Evolutionary conservation across 2,797 vertebrate species (phyloP).

Genomic region (Centroberyx gerrardi): DNA sequence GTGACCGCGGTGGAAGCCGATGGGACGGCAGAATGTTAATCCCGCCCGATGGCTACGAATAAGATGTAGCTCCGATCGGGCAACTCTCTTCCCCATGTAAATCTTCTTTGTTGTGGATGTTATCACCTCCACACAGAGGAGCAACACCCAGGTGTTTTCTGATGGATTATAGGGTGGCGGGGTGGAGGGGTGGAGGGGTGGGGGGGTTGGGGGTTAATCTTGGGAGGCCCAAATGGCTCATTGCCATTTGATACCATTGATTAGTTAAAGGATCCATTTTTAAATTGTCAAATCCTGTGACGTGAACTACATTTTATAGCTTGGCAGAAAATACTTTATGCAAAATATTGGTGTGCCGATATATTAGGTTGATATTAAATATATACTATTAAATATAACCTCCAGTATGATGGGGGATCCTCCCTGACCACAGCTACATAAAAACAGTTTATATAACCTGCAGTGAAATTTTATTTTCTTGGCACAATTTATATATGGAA

Average conservation of each 20-base stretch:
- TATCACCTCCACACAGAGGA: constrained; percentile 46
- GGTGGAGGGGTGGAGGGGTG: too few relatives aligned
- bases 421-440: too few relatives aligned
- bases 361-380: not conserved
- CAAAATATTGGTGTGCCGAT: not conserved
- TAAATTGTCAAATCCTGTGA: too few relatives aligned
- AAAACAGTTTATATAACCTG: too few relatives aligned
- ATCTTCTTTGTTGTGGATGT: constrained; percentile 58
- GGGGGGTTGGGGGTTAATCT: too few relatives aligned
- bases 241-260: not conserved
- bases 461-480: too few relatives aligned
- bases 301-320: too few relatives aligned
- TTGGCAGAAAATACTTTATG: too few relatives aligned
- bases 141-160: constrained; percentile 1
- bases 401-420: too few relatives aligned
- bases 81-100: constrained; percentile 36
- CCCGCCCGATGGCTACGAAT: constrained; percentile 45
- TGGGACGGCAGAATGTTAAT: constrained; percentile 42
- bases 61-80: constrained; percentile 32
- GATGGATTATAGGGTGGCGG: not conserved
- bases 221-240: not conserved
- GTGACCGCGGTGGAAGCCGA: constrained; percentile 26
- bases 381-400: too few relatives aligned
- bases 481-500: too few relatives aligned
- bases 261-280: too few relatives aligned